Evolutionary conservation across 2,888 invertebrate species (phyloP).

Genomic region (Eupeodes luniger): DNA sequence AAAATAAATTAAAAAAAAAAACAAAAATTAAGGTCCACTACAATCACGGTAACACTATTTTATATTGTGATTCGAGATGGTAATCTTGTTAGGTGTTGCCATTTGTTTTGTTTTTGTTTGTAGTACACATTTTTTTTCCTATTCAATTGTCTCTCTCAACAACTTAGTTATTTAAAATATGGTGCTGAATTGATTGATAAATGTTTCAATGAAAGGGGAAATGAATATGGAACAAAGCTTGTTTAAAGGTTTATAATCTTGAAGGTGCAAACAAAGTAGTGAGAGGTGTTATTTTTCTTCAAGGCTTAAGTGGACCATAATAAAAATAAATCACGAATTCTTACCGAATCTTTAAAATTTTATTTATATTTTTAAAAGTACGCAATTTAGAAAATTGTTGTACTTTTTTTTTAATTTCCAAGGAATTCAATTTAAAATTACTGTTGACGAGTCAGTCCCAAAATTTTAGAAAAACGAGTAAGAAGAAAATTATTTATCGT

Average conservation of each 20-base stretch:
- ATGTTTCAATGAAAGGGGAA: slow-evolving; percentile 40
- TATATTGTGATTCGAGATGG: slow-evolving; percentile 74
- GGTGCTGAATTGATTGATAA: slow-evolving; percentile 2
- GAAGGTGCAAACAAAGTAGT: slow-evolving; percentile 22
- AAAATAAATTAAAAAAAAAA: slow-evolving; percentile 17
- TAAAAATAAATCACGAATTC: too few species aligned
- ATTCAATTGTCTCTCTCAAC: slow-evolving; percentile 31
- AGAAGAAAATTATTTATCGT: too few species aligned
- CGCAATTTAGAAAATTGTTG: too few species aligned
- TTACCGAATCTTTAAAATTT: too few species aligned
- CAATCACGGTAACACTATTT: slow-evolving; percentile 54
- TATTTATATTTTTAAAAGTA: too few species aligned
- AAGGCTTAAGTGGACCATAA: slow-evolving; percentile 3
- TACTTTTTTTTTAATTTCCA: too few species aligned
- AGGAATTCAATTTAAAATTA: too few species aligned
- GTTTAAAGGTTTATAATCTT: neutral
- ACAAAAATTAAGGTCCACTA: slow-evolving; percentile 17
- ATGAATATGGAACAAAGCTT: slow-evolving; percentile 34
- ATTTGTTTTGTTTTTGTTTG: slow-evolving; percentile 15
- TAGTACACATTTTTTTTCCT: neutral
- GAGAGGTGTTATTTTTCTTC: neutral
- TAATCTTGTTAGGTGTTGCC: slow-evolving; percentile 67
- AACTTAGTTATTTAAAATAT: slow-evolving; percentile 16
- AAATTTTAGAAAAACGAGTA: too few species aligned
- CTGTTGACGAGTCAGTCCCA: too few species aligned